Conservation (phyloP, 2,113 vertebrate genomes). For the Corythaixoides concolor region DNA sequence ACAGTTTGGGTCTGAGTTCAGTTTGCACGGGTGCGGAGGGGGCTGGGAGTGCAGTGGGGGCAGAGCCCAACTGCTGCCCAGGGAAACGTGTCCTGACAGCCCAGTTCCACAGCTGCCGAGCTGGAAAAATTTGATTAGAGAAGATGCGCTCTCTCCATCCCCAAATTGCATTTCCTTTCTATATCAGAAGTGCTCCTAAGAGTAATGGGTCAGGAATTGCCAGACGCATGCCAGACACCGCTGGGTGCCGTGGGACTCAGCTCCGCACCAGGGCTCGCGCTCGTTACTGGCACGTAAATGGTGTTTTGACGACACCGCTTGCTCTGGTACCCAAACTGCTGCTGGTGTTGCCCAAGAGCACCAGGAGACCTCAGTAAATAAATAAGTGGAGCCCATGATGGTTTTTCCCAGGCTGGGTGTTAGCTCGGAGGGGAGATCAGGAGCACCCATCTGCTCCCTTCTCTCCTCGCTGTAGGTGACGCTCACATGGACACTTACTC, state of each 20-base stretch:
- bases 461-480: not conserved
- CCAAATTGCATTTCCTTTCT: not conserved
- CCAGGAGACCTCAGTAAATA: not conserved
- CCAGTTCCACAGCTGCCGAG: not conserved
- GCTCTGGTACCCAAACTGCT: not conserved
- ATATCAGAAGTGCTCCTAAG: not conserved
- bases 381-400: not conserved
- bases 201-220: not conserved
- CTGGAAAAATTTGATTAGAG: not conserved
- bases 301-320: not conserved
- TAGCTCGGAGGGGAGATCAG: not conserved
- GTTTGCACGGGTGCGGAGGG: not conserved
- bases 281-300: not conserved
- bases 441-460: not conserved
- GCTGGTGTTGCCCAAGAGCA: not conserved
- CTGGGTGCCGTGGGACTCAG: not conserved
- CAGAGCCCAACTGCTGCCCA: not conserved
- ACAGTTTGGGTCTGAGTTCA: rapidly evolving
- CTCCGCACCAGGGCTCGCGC: rapidly evolving
- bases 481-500: not conserved
- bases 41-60: not conserved
- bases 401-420: not conserved
- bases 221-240: not conserved
- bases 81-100: not conserved
- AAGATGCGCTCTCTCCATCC: not conserved